Conservation (phyloP, 2,888 invertebrate genomes). For the Nezara viridula region DNA sequence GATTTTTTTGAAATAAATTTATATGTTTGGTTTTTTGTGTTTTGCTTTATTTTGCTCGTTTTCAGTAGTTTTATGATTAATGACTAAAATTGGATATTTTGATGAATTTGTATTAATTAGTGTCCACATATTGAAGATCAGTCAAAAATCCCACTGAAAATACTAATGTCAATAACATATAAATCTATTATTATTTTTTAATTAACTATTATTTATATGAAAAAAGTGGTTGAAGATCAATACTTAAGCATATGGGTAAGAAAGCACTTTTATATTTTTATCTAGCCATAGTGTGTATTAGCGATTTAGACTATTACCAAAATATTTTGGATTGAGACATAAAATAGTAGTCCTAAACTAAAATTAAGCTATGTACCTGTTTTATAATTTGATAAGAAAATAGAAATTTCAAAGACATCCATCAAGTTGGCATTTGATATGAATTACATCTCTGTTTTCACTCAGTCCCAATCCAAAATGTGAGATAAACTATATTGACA, state of each 20-base stretch:
- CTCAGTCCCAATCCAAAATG: conserved; percentile 55
- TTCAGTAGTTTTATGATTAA: conserved; percentile 19
- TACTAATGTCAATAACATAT: not conserved
- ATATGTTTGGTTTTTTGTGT: conserved; percentile 63
- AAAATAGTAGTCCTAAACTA: conserved; percentile 33
- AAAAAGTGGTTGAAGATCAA: conserved; percentile 10
- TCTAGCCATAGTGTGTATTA: conserved; percentile 50
- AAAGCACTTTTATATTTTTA: conserved; percentile 59
- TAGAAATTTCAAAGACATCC: not conserved
- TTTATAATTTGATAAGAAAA: conserved; percentile 35
- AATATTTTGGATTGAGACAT: conserved; percentile 58
- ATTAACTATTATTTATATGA: not conserved
- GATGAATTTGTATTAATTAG: conserved; percentile 26
- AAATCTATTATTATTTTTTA: not conserved
- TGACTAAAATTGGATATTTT: conserved; percentile 9
- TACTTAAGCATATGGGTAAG: conserved; percentile 32
- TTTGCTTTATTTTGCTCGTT: conserved; percentile 60
- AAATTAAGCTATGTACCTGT: conserved; percentile 53
- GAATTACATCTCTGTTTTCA: not conserved
- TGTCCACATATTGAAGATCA: not conserved
- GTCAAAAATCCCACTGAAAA: conserved; percentile 9
- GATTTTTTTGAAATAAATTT: conserved; percentile 63
- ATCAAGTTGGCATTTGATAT: not conserved
- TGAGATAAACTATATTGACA: conserved; percentile 19
- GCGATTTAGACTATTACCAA: conserved; percentile 47